A percentile compares a stretch with the other conserved stretches of the same genome.
Conservation (phyloP, 2,888 invertebrate species). For the Coremacera marginata region DNA sequence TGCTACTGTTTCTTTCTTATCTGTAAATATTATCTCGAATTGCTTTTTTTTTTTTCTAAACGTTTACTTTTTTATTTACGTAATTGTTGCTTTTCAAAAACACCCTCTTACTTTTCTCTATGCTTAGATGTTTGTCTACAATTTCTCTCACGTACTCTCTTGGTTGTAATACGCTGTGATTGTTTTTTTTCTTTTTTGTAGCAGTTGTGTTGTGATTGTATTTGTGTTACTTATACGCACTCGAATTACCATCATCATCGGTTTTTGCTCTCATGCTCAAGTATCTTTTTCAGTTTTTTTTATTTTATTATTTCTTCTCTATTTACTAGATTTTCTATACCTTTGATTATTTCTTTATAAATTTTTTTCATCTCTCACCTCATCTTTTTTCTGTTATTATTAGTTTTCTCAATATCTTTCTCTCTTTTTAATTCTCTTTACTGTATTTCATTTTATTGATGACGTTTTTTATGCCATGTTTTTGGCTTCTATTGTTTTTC, state of each 20-base stretch:
- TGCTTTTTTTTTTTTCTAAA: conserved; percentile 33
- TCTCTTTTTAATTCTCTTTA: not conserved
- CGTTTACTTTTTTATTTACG: conserved; percentile 47
- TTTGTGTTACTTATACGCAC: conserved; percentile 1
- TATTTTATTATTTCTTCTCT: too few relatives aligned
- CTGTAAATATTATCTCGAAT: not conserved
- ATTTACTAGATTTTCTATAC: too few relatives aligned
- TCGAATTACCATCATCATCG: not conserved
- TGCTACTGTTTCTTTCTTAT: not conserved
- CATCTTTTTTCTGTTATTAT: not conserved
- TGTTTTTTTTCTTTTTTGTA: not conserved
- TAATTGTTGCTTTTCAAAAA: conserved; percentile 37
- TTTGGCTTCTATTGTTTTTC: too few relatives aligned
- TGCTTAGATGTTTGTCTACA: not conserved
- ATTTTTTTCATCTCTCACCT: not conserved
- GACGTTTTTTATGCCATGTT: not conserved
- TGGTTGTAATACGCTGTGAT: not conserved
- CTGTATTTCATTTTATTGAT: not conserved
- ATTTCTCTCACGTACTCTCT: not conserved
- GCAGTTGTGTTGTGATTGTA: not conserved
- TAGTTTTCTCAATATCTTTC: not conserved
- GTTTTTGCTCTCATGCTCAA: not conserved
- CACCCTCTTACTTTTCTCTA: not conserved
- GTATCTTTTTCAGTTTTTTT: not conserved
- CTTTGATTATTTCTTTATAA: too few relatives aligned